Evolutionary conservation across 2,113 vertebrate genomes (phyloP), one percentile per base, ranked within the genome.

Genomic region (Clarias gariepinus): DNA sequence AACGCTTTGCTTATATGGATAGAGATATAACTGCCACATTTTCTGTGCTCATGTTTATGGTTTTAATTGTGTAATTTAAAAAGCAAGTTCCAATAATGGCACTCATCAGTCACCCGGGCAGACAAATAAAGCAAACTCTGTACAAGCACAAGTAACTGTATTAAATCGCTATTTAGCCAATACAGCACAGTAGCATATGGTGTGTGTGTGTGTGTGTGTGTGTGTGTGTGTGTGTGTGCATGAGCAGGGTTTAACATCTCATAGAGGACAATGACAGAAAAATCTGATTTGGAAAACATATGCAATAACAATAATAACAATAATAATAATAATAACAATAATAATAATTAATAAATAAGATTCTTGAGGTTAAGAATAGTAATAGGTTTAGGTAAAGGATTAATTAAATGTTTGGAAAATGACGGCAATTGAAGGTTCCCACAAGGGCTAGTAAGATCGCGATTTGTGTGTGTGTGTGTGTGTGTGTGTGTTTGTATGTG

Each of bases 201-300:
- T 68, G 69, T 52, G 21, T 25, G 53, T 61, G 66, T 63, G 85
- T 82, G 68, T 74, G 66, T 52, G 55, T 86, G 86, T 89, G 91
- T 33, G 55, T 86, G 86, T 89, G 91, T 53, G 55, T 86, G 86
- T 89, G 91, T 53, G 28, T 85, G 86, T 89, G 91, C 33, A 55
- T 21, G 1, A 19, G 76, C 15, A 57, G 16, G 25, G 74, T 60
- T 33, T 60, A 33, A 33, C 33, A 58, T 30, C 77, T 58, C 57
- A 79, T 53, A 58, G 53, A 28, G 52, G 53, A 79, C 9, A 80
- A 60, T 19, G 6, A 79, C 18, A 21, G 10, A 9, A 81, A 21
- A 4, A 33, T 21, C 55, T 33, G 57, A 80, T 28, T 1, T 1
- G 30, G 36, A 52, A 25, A 53, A 25, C 73, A 53, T 41, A 73